A percentile compares a stretch with the other conserved stretches of the same genome.
phyloP scores from a whole-genome alignment of 2,113 vertebrate species.

The Bos indicus region DNA sequence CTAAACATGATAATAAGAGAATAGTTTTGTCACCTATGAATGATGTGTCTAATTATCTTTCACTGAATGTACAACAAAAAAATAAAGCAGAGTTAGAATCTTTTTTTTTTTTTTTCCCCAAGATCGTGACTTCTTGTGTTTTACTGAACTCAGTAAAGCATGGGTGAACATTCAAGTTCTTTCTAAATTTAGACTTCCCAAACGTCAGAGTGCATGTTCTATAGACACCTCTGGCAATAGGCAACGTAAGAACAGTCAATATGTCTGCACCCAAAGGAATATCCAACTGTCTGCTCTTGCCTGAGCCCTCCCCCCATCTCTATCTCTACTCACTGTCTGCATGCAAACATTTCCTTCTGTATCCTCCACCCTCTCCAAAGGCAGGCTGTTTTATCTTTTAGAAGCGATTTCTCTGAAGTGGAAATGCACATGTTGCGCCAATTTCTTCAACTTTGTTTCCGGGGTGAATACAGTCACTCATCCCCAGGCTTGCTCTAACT shows the following conservation, averaged over 20 bases:
- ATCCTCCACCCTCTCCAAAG: background rate
- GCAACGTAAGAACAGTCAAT: background rate
- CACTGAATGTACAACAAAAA: background rate
- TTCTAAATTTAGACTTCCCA: background rate
- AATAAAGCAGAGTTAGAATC: background rate
- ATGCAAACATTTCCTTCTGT: background rate
- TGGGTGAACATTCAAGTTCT: background rate
- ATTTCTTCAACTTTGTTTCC: background rate
- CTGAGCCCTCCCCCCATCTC: background rate
- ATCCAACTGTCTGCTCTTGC: background rate
- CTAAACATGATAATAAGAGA: background rate
- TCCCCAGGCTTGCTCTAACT: background rate
- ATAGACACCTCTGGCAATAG: background rate
- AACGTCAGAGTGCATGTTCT: background rate
- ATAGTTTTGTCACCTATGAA: background rate
- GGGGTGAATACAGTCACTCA: background rate
- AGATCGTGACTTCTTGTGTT: background rate
- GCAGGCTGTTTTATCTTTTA: background rate
- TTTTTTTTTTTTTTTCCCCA: background rate
- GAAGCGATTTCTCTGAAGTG: background rate
- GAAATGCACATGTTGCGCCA: background rate
- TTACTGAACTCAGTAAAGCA: background rate
- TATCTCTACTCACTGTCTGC: background rate
- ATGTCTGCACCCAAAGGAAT: background rate
- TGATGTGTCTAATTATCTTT: background rate